phyloP scores from a whole-genome alignment of 2,113 vertebrate species.

The Sinocyclocheilus grahami region DNA sequence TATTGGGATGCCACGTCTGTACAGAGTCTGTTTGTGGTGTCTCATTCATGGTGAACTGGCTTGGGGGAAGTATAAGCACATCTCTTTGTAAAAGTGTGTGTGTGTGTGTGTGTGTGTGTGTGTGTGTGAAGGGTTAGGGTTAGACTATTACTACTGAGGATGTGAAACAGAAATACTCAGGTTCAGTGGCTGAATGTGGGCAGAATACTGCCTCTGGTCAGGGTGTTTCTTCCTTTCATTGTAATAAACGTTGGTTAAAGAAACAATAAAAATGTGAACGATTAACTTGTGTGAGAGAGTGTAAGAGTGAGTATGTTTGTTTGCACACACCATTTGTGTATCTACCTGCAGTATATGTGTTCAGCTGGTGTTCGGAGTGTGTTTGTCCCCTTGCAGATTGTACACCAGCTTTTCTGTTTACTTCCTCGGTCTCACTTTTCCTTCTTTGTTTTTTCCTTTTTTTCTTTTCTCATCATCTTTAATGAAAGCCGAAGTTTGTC shows the following conservation, averaged over 20 bases:
- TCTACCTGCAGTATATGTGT: background rate
- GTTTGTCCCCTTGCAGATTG: conserved; percentile 1
- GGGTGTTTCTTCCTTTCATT: conserved; percentile 60
- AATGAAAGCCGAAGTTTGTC: background rate
- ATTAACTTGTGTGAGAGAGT: conserved; percentile 45
- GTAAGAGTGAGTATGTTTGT: conserved; percentile 4
- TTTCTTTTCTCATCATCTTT: background rate
- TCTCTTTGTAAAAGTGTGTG: conserved; percentile 20
- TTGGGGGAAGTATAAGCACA: background rate
- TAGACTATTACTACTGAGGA: conserved; percentile 6
- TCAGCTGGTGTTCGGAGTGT: conserved; percentile 3
- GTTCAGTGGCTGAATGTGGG: conserved; percentile 38
- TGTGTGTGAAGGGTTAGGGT: background rate
- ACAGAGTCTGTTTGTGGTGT: conserved; percentile 31
- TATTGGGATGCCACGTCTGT: conserved; percentile 47
- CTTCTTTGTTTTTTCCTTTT: background rate
- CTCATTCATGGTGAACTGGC: conserved; percentile 39
- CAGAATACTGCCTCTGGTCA: conserved; percentile 28
- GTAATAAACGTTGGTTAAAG: conserved; percentile 43
- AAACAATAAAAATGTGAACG: conserved; percentile 48
- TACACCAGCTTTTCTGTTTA: background rate
- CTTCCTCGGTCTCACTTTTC: background rate
- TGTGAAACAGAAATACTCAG: conserved; percentile 26
- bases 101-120: conserved; percentile 2
- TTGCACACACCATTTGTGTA: conserved; percentile 19